phyloP scores from a whole-genome alignment of 1,140 invertebrate species.

The Limonius californicus region DNA sequence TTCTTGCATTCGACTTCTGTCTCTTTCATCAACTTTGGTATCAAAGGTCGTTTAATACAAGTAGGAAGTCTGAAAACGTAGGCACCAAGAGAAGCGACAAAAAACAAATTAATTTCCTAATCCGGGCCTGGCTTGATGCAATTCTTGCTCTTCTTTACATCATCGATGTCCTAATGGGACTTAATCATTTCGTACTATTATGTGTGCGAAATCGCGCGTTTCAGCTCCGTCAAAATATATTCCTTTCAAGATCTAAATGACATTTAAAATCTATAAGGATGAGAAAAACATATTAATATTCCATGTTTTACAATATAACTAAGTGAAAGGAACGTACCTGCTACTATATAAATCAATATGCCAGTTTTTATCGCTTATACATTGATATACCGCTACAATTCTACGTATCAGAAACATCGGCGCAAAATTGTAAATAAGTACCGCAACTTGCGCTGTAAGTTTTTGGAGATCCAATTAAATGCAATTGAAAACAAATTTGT shows the following conservation, averaged over 20 bases:
- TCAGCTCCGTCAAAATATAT: not conserved
- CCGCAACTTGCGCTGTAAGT: too few relatives aligned
- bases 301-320: not conserved
- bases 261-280: not conserved
- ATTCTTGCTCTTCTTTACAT: too few relatives aligned
- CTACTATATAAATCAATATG: not conserved
- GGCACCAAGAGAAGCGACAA: not conserved
- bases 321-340: constrained; percentile 1
- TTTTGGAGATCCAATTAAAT: too few relatives aligned
- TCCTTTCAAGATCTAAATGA: not conserved
- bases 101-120: not conserved
- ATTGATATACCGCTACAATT: too few relatives aligned
- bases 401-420: too few relatives aligned
- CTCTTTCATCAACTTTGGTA: not conserved
- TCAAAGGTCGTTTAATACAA: not conserved
- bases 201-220: not conserved
- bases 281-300: not conserved
- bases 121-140: not conserved
- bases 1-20: constrained; percentile 16
- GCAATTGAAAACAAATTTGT: too few relatives aligned
- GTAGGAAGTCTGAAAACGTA: too few relatives aligned
- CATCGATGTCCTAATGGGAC: too few relatives aligned
- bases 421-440: too few relatives aligned
- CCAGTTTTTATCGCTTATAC: not conserved
- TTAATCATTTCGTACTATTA: too few relatives aligned